A percentile compares a stretch with the other conserved stretches of the same genome.
phyloP scores from a whole-genome alignment of 2,113 vertebrate genomes.

The Cnemophilus loriae region DNA sequence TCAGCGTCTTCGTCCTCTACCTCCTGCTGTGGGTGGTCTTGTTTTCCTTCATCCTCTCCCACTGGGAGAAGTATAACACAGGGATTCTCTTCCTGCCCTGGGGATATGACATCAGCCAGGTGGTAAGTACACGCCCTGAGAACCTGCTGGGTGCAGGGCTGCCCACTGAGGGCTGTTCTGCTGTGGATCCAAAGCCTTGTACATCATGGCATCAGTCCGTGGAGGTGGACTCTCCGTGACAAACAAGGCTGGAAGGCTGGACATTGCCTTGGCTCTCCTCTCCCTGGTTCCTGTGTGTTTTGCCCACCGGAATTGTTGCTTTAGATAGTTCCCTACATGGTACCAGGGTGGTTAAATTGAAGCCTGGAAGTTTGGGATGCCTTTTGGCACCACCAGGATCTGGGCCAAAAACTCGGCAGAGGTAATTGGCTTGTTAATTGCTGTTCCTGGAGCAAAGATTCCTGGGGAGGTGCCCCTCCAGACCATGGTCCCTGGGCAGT shows the following conservation, averaged over 20 bases:
- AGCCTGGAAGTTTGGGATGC: not conserved
- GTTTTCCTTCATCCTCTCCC: constrained; percentile 97
- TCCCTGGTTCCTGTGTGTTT: not conserved
- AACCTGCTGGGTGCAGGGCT: not conserved
- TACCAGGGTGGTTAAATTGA: too few species aligned
- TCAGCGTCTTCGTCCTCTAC: constrained; percentile 87
- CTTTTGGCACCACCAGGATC: not conserved
- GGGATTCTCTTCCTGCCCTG: constrained; percentile 96
- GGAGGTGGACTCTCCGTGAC: not conserved
- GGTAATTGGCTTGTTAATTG: not conserved
- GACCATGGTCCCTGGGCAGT: not conserved
- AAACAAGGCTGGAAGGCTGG: not conserved
- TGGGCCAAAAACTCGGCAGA: not conserved
- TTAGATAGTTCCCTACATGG: rapidly evolving
- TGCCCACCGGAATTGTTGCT: not conserved
- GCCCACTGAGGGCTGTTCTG: not conserved
- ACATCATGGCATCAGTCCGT: rapidly evolving
- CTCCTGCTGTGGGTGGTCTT: constrained; percentile 95
- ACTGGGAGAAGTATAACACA: constrained; percentile 99
- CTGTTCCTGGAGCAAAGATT: not conserved
- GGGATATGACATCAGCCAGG: constrained; percentile 98
- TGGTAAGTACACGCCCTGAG: constrained; percentile 74
- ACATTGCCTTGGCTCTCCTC: not conserved
- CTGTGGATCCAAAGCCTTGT: not conserved
- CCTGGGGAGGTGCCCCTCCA: not conserved